Percentiles rank a stretch among this genome's conserved stretches.
Evolutionary conservation across 2,888 invertebrate species (phyloP).

Genomic region (Drymonia ruficornis): DNA sequence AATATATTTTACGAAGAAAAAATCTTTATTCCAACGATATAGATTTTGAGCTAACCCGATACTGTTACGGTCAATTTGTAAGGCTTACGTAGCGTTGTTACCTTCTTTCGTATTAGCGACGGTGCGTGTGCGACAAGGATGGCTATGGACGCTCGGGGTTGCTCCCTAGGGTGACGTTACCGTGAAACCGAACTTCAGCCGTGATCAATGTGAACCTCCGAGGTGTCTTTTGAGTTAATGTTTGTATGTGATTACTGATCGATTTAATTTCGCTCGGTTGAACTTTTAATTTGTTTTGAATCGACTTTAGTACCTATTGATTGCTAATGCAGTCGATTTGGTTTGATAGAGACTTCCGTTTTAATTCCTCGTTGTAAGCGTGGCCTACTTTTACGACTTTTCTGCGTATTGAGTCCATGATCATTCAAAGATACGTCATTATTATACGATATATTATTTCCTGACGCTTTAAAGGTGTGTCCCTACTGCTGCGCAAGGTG

Average conservation of each 20-base stretch:
- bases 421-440: too few species aligned
- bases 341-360: too few species aligned
- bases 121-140: slow-evolving; percentile 60
- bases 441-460: too few species aligned
- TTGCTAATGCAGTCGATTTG: too few species aligned
- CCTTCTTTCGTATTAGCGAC: slow-evolving; percentile 59
- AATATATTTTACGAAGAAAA: slow-evolving; percentile 43
- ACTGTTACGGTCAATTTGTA: slow-evolving; percentile 71
- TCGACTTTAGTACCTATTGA: background rate
- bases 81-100: slow-evolving; percentile 55
- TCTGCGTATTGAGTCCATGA: background rate
- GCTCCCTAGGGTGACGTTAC: slow-evolving; percentile 74
- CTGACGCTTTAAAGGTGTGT: too few species aligned
- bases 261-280: slow-evolving; percentile 47
- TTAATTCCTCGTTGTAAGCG: too few species aligned
- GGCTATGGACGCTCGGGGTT: slow-evolving; percentile 51
- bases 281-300: slow-evolving; percentile 38
- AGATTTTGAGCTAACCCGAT: slow-evolving; percentile 69
- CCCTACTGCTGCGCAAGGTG: too few species aligned
- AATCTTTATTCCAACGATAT: slow-evolving; percentile 54
- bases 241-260: slow-evolving; percentile 61
- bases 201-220: slow-evolving; percentile 75
- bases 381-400: slow-evolving; percentile 13
- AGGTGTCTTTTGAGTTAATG: slow-evolving; percentile 74
- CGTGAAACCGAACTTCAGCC: slow-evolving; percentile 71